These are phyloP conservation scores for Ceratina australensis DNA, from an alignment of 1,140 invertebrate species.

Conservation along the genomic window DNA sequence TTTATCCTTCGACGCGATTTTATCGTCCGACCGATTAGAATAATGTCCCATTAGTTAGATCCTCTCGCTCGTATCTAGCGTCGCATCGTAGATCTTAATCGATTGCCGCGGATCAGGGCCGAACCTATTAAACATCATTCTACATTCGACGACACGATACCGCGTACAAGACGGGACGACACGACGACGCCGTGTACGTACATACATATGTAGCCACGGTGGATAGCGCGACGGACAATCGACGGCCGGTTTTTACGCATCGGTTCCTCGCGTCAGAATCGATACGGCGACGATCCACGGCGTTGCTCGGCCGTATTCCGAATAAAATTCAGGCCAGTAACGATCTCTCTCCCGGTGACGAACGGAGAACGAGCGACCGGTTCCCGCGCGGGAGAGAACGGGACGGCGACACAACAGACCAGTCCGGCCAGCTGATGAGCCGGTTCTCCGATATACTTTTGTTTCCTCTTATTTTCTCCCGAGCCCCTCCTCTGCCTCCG, in stretches of 20 bases:
- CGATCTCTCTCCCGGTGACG: conserved; percentile 56
- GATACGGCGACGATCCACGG: conserved; percentile 44
- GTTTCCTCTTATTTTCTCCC: conserved; percentile 68
- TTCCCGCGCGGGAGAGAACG: conserved; percentile 35
- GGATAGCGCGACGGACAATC: background rate
- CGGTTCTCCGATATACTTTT: conserved; percentile 76
- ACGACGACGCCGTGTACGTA: background rate
- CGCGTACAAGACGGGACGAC: too few species aligned
- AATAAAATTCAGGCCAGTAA: conserved; percentile 77
- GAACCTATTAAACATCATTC: background rate
- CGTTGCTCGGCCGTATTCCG: conserved; percentile 56
- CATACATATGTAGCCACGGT: background rate
- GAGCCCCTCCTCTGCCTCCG: conserved; percentile 45
- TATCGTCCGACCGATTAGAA: conserved; percentile 6
- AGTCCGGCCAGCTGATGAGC: conserved; percentile 78
- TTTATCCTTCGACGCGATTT: background rate
- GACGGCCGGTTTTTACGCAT: conserved; percentile 22
- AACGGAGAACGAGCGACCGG: conserved; percentile 49
- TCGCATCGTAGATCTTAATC: background rate
- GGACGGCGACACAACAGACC: conserved; percentile 71
- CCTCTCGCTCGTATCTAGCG: background rate
- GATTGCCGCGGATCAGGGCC: background rate
- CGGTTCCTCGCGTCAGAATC: conserved; percentile 34
- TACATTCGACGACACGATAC: too few species aligned
- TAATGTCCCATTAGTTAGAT: conserved; percentile 9